Base-by-base conservation (phyloP, 2,888 invertebrate species). In the Zygothrica quintamaculata region DNA sequence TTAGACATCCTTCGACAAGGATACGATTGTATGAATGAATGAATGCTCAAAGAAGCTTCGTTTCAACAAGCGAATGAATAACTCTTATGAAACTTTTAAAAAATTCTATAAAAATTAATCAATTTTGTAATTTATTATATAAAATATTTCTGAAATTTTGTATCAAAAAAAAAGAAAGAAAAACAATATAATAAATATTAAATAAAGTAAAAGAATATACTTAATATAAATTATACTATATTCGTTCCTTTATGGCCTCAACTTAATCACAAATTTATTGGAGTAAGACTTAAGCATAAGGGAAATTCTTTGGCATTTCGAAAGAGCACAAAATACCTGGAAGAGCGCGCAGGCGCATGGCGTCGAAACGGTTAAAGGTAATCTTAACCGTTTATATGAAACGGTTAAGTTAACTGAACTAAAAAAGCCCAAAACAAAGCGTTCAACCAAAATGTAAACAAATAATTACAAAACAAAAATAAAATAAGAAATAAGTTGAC, bases 391-490 rank as follows among this genome's bases (percentile, higher is more conserved):
- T 34, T 26, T 9, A 29, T 0, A 8, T 9, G 5, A 64, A 85
- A 48, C 85, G 80, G 85, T 68, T 67, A 6, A 33, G 34, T 48
- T 60, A 42, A 6, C 4, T 12, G 65, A 42, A 6, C 66, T 65
- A 71, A 79, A 82, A 82, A 68, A 44, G 39, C 56, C 72, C 69
- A 73, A 69, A 84, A 79, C 75, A 77, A 67, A 53, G 0, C 9
- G 9, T 16, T 16, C 2, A n/a, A 34, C 2, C 55, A 66, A 70
- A 73, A 62, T 56, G 75, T 77, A 80, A 80, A 76, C 65, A 81
- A 33, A 13, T 1, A 18, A 33, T 47, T 12, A 7, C 7, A 4
- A 48, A 50, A 37, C 15, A 7, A 5, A 34, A 11, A 4, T 33
- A 8, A 42, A 12, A 16, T 2, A 13, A 47, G 31, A 40, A 16